Base-by-base conservation (phyloP, 92 coral and sea anemone species). In the Blastomussa wellsi region DNA sequence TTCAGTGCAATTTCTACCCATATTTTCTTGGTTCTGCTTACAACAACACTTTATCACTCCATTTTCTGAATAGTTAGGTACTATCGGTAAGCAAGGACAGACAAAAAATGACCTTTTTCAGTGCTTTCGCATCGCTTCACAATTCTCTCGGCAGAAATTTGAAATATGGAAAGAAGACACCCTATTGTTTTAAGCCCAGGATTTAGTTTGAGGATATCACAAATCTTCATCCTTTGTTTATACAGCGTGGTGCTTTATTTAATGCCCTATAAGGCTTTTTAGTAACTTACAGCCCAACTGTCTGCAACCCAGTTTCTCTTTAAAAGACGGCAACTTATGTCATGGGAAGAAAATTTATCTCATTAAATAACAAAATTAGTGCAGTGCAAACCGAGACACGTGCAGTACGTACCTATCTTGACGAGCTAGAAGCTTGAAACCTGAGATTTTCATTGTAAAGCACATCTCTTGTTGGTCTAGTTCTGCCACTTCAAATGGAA, bases 101-200 rank as follows among this genome's bases (percentile, higher is more conserved):
- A 11, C 9, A 68, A 68, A 28, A 68, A 33, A 35, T 1, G 11
- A 26, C 29, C 33, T 17, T 16, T 6, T 62, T 62, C 68, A 24
- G 0, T 19, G 13, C 12, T 35, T 33, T 70, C 9, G 74, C 48
- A 36, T 16, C 9, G 44, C 44, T 69, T 16, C 44, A 9, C n/a
- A 70, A 36, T 70, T 70, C 75, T 70, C 20, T 70, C 26, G 26
- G 35, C 42, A 70, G 75, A 70, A 70, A 70, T 70, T 12, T 38
- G 3, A 70, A 70, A 8, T 70, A 70, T 70, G 47, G 44, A 26
- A 70, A 70, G 26, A 20, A 17, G 42, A 35, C 24, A 32, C 74
- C 38, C 44, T 42, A 36, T 33, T 28, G 42, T 36, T 37, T 38
- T 36, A 35, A 7, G 12, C 39, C 48, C 48, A 37, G 75, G 75